These are phyloP conservation scores for Drosophila hydei DNA, from an alignment of 1,140 invertebrate genomes.

Conservation along the genomic window DNA sequence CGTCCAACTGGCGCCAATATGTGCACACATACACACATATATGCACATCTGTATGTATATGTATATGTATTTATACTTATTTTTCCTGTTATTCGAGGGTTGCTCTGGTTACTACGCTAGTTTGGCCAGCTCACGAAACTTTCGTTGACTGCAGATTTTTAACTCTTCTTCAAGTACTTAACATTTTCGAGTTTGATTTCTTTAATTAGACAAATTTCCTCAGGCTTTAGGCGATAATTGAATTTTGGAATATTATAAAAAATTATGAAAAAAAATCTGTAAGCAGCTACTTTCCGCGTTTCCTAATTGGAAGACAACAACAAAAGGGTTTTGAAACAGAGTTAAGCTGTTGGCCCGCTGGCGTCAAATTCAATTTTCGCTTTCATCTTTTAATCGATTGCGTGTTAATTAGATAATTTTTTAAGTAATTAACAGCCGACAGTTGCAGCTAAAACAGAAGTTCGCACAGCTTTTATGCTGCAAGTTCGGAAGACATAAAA, in stretches of 20 bases:
- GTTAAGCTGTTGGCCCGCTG: constrained; percentile 1
- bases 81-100: constrained; percentile 42
- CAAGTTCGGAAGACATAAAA: not conserved
- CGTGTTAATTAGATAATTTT: constrained; percentile 32
- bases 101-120: constrained; percentile 41
- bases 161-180: not conserved
- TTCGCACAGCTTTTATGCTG: not conserved
- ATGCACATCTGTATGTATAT: not conserved
- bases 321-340: constrained; percentile 1
- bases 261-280: constrained; percentile 8
- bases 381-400: constrained; percentile 30
- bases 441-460: constrained; percentile 33
- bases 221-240: constrained; percentile 25
- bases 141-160: constrained; percentile 5
- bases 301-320: constrained; percentile 18
- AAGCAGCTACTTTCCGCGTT: not conserved
- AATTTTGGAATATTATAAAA: constrained; percentile 14
- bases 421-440: constrained; percentile 38
- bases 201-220: constrained; percentile 23
- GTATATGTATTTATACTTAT: constrained; percentile 21
- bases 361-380: constrained; percentile 18
- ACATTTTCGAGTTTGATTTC: not conserved
- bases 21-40: not conserved
- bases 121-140: constrained; percentile 42
- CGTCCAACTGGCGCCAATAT: constrained; percentile 64